These are phyloP conservation scores for Riparia riparia DNA, from an alignment of 2,113 vertebrate species.

Conservation along the genomic window DNA sequence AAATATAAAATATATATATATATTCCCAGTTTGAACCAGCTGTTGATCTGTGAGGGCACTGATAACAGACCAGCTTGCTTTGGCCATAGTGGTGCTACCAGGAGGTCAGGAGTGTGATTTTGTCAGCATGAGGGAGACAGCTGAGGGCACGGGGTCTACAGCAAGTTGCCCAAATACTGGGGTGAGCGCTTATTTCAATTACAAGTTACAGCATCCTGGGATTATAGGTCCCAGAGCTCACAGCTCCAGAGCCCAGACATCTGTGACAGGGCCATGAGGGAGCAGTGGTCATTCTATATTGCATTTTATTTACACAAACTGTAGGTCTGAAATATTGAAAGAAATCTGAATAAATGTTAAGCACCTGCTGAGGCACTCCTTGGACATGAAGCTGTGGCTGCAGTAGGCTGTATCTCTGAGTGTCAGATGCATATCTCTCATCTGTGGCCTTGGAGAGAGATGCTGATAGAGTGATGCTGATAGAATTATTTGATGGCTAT, in stretches of 20 bases:
- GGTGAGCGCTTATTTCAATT: background rate
- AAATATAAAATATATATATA: too few relatives aligned
- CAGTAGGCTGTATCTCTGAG: background rate
- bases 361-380: background rate
- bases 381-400: background rate
- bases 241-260: background rate
- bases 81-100: background rate
- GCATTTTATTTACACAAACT: background rate
- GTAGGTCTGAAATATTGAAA: background rate
- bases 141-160: fast-evolving
- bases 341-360: background rate
- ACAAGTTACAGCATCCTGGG: background rate
- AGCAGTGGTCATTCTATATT: background rate
- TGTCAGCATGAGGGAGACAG: background rate
- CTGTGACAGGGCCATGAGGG: background rate
- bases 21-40: background rate
- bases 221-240: background rate
- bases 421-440: fast-evolving
- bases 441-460: background rate
- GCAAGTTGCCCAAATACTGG: fast-evolving
- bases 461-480: background rate
- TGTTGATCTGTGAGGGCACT: background rate
- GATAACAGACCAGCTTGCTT: background rate
- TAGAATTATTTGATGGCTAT: background rate
- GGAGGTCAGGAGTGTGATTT: background rate